A percentile compares a stretch with the other conserved stretches of the same genome.
Evolutionary conservation across 1,140 invertebrate genomes (phyloP).

Genomic region (Magallana angulata): DNA sequence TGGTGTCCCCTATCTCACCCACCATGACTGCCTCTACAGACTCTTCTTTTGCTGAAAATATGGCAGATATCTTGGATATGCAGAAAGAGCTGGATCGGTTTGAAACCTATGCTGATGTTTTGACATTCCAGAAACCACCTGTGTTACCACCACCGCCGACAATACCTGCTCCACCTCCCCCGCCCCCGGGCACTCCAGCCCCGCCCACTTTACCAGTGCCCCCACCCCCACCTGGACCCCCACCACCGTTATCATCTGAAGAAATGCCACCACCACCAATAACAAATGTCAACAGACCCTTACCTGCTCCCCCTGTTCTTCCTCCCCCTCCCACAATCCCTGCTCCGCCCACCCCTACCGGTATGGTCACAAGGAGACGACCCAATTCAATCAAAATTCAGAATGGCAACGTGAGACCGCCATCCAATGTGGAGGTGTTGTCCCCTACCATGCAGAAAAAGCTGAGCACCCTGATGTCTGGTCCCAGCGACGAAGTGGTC

Average conservation of each 20-base stretch:
- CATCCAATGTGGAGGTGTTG: constrained; percentile 60
- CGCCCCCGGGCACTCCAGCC: background rate
- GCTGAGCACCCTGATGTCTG: constrained; percentile 51
- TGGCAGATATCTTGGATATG: constrained; percentile 54
- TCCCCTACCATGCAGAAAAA: constrained; percentile 64
- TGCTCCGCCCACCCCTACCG: constrained; percentile 42
- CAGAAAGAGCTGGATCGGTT: constrained; percentile 52
- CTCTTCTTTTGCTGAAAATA: constrained; percentile 54
- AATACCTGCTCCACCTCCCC: constrained; percentile 54
- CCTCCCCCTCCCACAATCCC: constrained; percentile 63
- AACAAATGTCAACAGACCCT: constrained; percentile 44
- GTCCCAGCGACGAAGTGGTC: constrained; percentile 13
- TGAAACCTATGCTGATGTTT: constrained; percentile 42
- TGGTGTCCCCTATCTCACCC: constrained; percentile 53
- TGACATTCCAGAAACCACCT: constrained; percentile 45
- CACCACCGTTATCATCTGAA: constrained; percentile 54
- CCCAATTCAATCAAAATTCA: constrained; percentile 38
- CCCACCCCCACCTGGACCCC: constrained; percentile 44
- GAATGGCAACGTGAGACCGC: constrained; percentile 51
- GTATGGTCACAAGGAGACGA: constrained; percentile 33
- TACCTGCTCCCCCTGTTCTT: constrained; percentile 53
- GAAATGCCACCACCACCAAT: constrained; percentile 50
- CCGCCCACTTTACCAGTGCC: constrained; percentile 49
- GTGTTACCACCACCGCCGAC: constrained; percentile 62
- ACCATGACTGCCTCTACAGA: constrained; percentile 39